Base-by-base conservation (phyloP, 2,888 invertebrate genomes). In the Vesta saturnalis region DNA sequence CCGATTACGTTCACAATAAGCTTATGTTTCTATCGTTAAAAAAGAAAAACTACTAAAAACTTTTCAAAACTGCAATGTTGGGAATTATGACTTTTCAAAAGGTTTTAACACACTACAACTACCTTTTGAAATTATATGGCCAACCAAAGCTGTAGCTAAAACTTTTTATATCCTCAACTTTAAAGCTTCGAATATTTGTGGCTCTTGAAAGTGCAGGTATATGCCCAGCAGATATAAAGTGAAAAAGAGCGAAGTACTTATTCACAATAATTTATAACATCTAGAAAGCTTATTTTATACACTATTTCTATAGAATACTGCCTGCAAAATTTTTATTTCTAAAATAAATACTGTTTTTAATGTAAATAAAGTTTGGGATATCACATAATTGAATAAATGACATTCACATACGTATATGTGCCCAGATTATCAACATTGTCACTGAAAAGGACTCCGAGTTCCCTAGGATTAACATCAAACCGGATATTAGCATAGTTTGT, bases 401-500 rank as follows among this genome's bases (percentile, higher is more conserved):
- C 49, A 64, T 68, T 68, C 68, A 64, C 68, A 68, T 68, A 64
- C 60, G 64, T 64, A 68, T 60, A 43, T 59, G 66, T 61, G 62
- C 65, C 59, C 10, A 55, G 64, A 66, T 62, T 69, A 69, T 62
- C 66, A 61, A 59, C 59, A 68, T 56, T 59, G 60, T 68, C 69
- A 69, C 69, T 57, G 59, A 65, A 46, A 62, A 58, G 69, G 59
- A 58, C 59, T 63, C 52, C 21, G 62, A 69, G 52, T 66, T 65
- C 47, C 49, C 63, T 43, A n/a, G 64, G 67, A 70, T 70, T 70
- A 70, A 64, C 70, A 70, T 70, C 67, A 64, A 67, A 67, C 67
- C 67, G 70, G 70, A 70, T 70, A 70, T 70, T 68, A 70, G 67
- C 70, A 70, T 65, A 68, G 67, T 70, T 70, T 66, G 65, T 69